These are phyloP conservation scores for Ceratitis capitata DNA, from an alignment of 1,140 invertebrate species.

Conservation along the genomic window DNA sequence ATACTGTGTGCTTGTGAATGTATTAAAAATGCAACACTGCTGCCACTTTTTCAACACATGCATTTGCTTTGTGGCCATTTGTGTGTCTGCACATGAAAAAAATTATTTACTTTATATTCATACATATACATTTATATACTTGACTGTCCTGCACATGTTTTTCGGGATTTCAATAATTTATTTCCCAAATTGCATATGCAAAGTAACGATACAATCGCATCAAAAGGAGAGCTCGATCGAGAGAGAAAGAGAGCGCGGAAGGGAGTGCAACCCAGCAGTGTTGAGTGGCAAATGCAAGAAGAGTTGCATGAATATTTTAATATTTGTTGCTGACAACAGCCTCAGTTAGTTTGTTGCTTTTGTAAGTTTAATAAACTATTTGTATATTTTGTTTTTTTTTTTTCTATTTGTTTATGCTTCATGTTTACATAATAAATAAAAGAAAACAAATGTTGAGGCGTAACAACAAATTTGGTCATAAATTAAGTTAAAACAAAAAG, in stretches of 20 bases:
- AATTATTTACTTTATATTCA: too few species aligned
- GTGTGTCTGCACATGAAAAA: background rate
- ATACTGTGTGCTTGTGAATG: background rate
- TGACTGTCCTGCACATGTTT: background rate
- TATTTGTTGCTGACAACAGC: background rate
- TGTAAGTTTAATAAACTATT: background rate
- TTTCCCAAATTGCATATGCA: background rate
- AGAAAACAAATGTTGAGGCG: background rate
- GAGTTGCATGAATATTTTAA: conserved; percentile 6
- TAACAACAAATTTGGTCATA: background rate
- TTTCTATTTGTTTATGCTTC: background rate
- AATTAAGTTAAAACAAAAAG: background rate
- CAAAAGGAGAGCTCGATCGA: background rate
- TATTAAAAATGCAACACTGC: background rate
- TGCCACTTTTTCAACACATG: background rate
- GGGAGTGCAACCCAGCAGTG: background rate
- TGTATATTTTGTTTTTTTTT: too few species aligned
- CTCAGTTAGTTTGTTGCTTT: background rate
- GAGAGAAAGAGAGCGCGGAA: too few species aligned
- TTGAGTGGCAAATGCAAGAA: background rate
- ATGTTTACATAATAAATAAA: background rate
- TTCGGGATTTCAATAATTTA: conserved; percentile 6
- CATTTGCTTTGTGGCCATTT: background rate
- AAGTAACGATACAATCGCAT: background rate
- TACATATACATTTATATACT: background rate